Conservation (phyloP, 2,888 invertebrate species). For the Agrilus cyanescens region DNA sequence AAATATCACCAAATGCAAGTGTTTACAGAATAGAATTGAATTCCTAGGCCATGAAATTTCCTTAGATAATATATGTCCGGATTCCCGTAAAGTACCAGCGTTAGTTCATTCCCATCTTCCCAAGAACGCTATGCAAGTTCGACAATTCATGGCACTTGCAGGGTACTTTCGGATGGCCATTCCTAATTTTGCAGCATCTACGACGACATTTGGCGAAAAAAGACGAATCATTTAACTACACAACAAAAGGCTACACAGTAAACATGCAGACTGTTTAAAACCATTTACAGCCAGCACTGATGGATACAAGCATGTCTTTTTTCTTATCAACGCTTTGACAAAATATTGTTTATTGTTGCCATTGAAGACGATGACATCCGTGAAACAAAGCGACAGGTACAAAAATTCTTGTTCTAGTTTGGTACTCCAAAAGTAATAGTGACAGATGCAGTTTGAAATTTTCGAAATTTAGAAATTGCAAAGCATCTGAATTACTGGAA, state of each 20-base stretch:
- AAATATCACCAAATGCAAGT: conserved; percentile 14
- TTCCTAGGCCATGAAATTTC: conserved; percentile 17
- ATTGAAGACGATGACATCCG: conserved; percentile 11
- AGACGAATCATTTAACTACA: conserved; percentile 13
- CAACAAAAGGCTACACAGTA: conserved; percentile 13
- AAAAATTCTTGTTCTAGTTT: conserved; percentile 4
- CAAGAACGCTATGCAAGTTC: conserved; percentile 12
- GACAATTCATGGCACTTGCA: conserved; percentile 19
- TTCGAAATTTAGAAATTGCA: too few species aligned
- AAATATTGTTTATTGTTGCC: conserved; percentile 13
- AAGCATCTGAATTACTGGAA: too few species aligned
- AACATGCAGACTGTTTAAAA: conserved; percentile 12
- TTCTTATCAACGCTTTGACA: conserved; percentile 11
- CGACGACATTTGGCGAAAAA: conserved; percentile 7
- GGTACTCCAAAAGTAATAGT: conserved; percentile 12
- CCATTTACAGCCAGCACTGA: conserved; percentile 7
- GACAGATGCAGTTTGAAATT: too few species aligned
- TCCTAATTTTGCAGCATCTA: conserved; percentile 13
- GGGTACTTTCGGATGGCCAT: conserved; percentile 18
- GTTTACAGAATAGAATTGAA: conserved; percentile 12
- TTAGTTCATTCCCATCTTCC: conserved; percentile 15
- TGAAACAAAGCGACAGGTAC: conserved; percentile 6
- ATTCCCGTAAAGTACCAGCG: conserved; percentile 12
- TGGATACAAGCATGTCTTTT: conserved; percentile 11
- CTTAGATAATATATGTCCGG: conserved; percentile 12